Conservation (phyloP, 1,140 invertebrate genomes). For the Zaprionus camerounensis region DNA sequence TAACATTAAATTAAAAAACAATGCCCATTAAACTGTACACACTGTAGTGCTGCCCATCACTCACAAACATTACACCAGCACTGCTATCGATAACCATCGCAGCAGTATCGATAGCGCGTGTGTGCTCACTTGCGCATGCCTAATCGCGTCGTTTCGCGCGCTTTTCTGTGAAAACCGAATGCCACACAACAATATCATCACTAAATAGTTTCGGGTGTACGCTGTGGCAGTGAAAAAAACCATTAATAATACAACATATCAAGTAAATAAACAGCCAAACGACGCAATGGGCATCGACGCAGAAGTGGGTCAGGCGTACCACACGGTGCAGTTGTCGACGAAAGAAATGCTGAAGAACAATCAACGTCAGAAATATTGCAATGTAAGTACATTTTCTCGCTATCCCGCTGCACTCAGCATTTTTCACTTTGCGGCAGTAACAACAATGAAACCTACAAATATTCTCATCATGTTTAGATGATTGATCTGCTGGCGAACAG, state of each 20-base stretch:
- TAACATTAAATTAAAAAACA: too few relatives aligned
- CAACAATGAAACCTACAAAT: not conserved
- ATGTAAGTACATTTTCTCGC: slow-evolving; percentile 58
- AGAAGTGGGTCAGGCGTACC: slow-evolving; percentile 70
- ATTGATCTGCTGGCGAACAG: slow-evolving; percentile 72
- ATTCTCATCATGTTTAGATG: slow-evolving; percentile 54
- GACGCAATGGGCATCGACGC: slow-evolving; percentile 65
- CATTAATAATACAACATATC: slow-evolving; percentile 8
- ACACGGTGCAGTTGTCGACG: slow-evolving; percentile 77
- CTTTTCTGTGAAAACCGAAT: slow-evolving; percentile 51
- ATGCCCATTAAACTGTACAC: not conserved
- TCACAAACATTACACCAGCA: too few relatives aligned
- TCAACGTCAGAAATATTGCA: slow-evolving; percentile 77
- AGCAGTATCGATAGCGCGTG: slow-evolving; percentile 5
- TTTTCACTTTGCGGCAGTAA: not conserved
- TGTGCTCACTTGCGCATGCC: slow-evolving; percentile 22
- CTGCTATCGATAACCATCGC: not conserved
- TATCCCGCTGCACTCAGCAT: slow-evolving; percentile 4
- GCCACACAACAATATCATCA: slow-evolving; percentile 9
- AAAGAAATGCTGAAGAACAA: slow-evolving; percentile 78
- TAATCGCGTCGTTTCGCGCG: slow-evolving; percentile 52
- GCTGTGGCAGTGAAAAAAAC: slow-evolving; percentile 7
- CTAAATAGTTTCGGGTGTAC: slow-evolving; percentile 15
- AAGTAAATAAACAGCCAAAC: not conserved
- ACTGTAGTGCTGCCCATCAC: not conserved